Conservation (phyloP, 2,888 invertebrate genomes). For the Coelopa pilipes region DNA sequence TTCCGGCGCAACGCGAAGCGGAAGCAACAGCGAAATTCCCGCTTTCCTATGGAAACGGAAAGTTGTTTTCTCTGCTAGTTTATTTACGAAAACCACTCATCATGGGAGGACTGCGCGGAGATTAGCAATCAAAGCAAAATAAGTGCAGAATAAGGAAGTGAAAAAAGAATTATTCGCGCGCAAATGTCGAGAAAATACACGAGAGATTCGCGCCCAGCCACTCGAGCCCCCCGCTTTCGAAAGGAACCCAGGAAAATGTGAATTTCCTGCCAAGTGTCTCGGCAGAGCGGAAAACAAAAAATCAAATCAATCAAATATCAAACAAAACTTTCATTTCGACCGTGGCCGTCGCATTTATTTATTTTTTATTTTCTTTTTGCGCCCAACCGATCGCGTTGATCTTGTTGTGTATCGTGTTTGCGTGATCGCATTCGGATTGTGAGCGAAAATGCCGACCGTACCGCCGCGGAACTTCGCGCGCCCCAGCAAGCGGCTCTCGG, state of each 20-base stretch:
- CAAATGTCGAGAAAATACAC: neutral
- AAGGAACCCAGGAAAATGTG: neutral
- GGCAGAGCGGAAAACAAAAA: neutral
- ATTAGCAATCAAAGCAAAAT: neutral
- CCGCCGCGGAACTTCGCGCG: slow-evolving; percentile 53
- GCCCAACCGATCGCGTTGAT: neutral
- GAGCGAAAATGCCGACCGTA: slow-evolving; percentile 57
- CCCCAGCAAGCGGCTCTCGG: slow-evolving; percentile 40
- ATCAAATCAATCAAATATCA: slow-evolving; percentile 15
- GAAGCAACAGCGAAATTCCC: neutral
- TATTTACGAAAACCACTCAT: neutral
- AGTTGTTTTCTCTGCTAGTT: neutral
- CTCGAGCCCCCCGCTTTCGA: too few relatives aligned
- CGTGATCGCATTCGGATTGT: neutral
- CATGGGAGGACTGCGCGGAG: neutral
- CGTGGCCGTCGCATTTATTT: slow-evolving; percentile 9
- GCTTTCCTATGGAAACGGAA: slow-evolving; percentile 19
- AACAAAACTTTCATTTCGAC: neutral
- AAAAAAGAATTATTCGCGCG: neutral
- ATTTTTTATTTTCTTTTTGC: neutral
- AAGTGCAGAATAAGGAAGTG: neutral
- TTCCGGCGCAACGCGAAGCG: too few relatives aligned
- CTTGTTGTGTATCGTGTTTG: neutral
- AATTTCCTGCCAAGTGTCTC: neutral
- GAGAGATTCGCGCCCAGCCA: too few relatives aligned